Base-by-base conservation (phyloP, 1,140 invertebrate species). In the Cotesia vestalis region DNA sequence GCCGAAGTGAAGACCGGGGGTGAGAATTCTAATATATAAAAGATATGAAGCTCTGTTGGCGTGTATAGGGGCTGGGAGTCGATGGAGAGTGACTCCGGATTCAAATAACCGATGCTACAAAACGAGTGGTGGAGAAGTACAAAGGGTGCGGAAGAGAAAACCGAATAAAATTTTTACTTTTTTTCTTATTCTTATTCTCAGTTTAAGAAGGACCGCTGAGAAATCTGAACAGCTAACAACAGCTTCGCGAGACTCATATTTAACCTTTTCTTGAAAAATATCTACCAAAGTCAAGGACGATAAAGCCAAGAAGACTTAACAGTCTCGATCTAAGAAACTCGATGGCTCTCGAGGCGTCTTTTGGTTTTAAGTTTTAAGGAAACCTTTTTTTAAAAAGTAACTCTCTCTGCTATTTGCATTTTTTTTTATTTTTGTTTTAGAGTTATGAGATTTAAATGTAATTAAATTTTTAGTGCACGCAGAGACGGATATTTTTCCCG, bases 191-290 rank as follows among this genome's bases (percentile, higher is more conserved):
- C 66, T 66, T 66, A 20, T 61, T 66, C 67, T 59, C 53, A 53
- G 34, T 57, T 61, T 14, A 69, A 66, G 63, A 59, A 64, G 72
- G 72, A 67, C 69, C 34, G 73, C 80, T 76, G 79, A 81, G 81
- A 84, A 85, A 86, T 86, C 85, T 85, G 80, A 85, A 86, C 83
- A 83, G 85, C 84, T 80, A 86, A 86, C 85, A 86, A 84, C 78
- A 77, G 77, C 74, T 76, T 60, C 20, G 68, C 78, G 73, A 72
- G 77, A 79, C 78, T 83, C 84, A 85, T 86, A 85, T 85, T 86
- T 85, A 85, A 86, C 84, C 84, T 85, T 86, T 85, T 82, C 84
- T 85, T 83, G 80, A 82, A 80, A 79, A 36, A 76, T 83, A 80
- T 83, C 83, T 85, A 83, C 78, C 78, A 78, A 82, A 78, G 71